These are phyloP conservation scores for Dendrophyllia cribrosa DNA, from an alignment of 64 coral and sea anemone species.

Conservation along the genomic window DNA sequence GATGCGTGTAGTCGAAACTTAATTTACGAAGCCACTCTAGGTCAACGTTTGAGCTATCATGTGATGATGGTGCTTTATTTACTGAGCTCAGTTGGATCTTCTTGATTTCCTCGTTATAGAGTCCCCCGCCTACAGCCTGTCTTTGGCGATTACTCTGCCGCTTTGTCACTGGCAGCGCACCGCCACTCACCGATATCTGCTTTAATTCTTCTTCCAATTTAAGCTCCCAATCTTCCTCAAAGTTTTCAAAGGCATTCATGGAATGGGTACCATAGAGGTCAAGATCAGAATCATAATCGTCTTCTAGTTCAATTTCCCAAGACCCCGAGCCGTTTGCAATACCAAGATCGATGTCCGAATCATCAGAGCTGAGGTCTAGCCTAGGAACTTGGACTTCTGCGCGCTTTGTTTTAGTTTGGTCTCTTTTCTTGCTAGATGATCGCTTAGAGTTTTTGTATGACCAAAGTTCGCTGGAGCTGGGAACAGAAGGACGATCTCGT, in stretches of 20 bases:
- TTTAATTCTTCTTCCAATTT: slow-evolving; percentile 84
- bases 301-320: slow-evolving; percentile 69
- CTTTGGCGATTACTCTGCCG: neutral
- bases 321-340: slow-evolving; percentile 46
- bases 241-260: slow-evolving; percentile 52
- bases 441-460: slow-evolving; percentile 11
- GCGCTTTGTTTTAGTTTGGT: slow-evolving; percentile 36
- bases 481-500: neutral
- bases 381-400: slow-evolving; percentile 49
- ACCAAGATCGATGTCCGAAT: slow-evolving; percentile 65
- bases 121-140: neutral
- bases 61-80: slow-evolving; percentile 17
- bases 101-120: neutral
- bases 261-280: slow-evolving; percentile 60
- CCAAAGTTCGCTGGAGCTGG: neutral
- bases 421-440: slow-evolving; percentile 25
- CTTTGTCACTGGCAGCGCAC: neutral
- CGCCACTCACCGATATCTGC: slow-evolving; percentile 64
- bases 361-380: slow-evolving; percentile 47
- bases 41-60: neutral
- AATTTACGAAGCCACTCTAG: slow-evolving; percentile 39
- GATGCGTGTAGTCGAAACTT: slow-evolving; percentile 41
- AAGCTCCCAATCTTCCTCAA: slow-evolving; percentile 79
- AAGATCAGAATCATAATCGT: slow-evolving; percentile 82
- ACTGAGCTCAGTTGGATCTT: neutral